phyloP scores from a whole-genome alignment of 1,140 invertebrate species.

The Sesamia nonagrioides region DNA sequence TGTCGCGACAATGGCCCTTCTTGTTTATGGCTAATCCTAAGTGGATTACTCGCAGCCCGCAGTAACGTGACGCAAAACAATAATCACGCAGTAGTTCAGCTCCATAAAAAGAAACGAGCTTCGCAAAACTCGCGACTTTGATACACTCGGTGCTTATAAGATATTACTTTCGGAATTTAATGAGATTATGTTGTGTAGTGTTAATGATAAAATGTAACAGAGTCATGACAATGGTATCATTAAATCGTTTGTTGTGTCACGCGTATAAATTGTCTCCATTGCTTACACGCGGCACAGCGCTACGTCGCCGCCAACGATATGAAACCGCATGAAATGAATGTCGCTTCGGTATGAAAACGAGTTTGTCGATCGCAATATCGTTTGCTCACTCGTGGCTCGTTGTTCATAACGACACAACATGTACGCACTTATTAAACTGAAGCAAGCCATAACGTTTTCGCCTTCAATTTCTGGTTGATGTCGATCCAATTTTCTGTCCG shows the following conservation, averaged over 20 bases:
- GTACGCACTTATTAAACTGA: slow-evolving; percentile 38
- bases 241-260: slow-evolving; percentile 20
- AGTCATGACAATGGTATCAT: slow-evolving; percentile 28
- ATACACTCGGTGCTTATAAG: not conserved
- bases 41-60: slow-evolving; percentile 78
- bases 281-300: slow-evolving; percentile 39
- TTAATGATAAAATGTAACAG: slow-evolving; percentile 10
- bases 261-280: slow-evolving; percentile 44
- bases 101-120: slow-evolving; percentile 35
- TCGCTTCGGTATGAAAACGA: slow-evolving; percentile 46
- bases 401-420: slow-evolving; percentile 39
- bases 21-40: slow-evolving; percentile 85
- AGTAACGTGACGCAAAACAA: slow-evolving; percentile 38
- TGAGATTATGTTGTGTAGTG: not conserved
- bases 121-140: slow-evolving; percentile 14
- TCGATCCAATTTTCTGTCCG: slow-evolving; percentile 31
- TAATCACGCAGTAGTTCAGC: slow-evolving; percentile 36
- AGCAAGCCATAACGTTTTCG: slow-evolving; percentile 25
- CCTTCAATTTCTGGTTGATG: slow-evolving; percentile 32
- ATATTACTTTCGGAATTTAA: slow-evolving; percentile 21
- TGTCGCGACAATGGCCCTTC: slow-evolving; percentile 79
- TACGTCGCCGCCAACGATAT: slow-evolving; percentile 42
- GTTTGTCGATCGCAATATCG: slow-evolving; percentile 50
- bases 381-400: slow-evolving; percentile 43
- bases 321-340: slow-evolving; percentile 50